Base-by-base conservation (phyloP, 2,888 invertebrate species). In the Polietes domitor region DNA sequence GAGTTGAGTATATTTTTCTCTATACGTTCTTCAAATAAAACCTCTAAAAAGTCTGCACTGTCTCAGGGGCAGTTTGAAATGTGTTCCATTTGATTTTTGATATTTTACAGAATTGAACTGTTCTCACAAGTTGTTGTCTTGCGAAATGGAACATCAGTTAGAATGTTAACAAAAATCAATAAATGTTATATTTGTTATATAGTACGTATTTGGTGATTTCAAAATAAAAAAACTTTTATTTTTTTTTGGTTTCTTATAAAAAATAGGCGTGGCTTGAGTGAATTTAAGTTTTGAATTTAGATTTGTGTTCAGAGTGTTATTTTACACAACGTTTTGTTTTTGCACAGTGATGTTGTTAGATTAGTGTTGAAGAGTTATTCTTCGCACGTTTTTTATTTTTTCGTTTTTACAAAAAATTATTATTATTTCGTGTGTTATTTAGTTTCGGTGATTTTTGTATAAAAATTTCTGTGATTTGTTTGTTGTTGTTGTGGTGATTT, bases 1-100 rank as follows among this genome's bases (percentile, higher is more conserved):
- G 90, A 90, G 90, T 89, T 90, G 89, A 87, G 84, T 85, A 86
- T 85, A 86, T 78, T 73, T 47, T 32, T 17, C 72, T 61, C 28
- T 55, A 37, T 61, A 77, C 17, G 53, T 80, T 83, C 82, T 65
- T 77, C 17, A n/a, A 43, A 73, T 19, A 72, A 72, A 75, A 77
- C 10, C 77, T 58, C 61, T 41, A 77, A 65, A 76, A 72, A 63
- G n/a, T 65, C 75, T 63, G 75, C 26, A 80, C 65, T 80, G 75
- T 65, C 68, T 71, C 72, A 78, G 24, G 17, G 72, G 80, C 77
- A 26, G 55, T 80, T 77, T 77, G 80, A 82, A 85, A 58, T 58
- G 1, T 70, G 72, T 73, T 80, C 75, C 87, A 85, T 85, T 78
- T 68, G 24, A 77, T 74, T 50, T 77, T 55, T 80, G 77, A 81